Conservation (phyloP, 2,888 invertebrate species). For the Dryobotodes eremita region DNA sequence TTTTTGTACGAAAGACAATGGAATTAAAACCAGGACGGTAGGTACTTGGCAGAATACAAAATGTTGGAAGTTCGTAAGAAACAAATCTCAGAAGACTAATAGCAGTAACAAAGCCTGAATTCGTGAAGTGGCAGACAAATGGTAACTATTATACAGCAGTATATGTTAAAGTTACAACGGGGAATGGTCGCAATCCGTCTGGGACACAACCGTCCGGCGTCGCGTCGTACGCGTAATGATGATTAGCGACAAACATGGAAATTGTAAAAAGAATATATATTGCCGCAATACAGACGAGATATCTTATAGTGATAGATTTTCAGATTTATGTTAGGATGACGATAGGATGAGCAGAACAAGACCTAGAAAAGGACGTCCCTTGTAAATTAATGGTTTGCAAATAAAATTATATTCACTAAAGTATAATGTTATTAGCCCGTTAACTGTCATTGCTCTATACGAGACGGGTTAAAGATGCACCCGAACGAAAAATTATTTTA, state of each 20-base stretch:
- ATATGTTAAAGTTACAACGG: slow-evolving; percentile 42
- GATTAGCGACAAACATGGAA: slow-evolving; percentile 6
- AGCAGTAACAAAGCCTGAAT: slow-evolving; percentile 32
- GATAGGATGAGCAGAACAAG: background rate
- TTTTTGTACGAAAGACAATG: background rate
- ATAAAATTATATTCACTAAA: background rate
- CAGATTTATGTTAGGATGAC: background rate
- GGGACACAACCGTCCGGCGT: background rate
- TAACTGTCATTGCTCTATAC: background rate
- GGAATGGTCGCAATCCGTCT: slow-evolving; percentile 42
- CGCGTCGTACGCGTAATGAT: background rate
- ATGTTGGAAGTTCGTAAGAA: slow-evolving; percentile 24
- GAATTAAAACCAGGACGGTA: background rate
- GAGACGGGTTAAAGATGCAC: too few species aligned
- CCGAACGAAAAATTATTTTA: background rate
- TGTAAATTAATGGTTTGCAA: background rate
- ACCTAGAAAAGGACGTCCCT: background rate
- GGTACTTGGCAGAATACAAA: slow-evolving; percentile 1
- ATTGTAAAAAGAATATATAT: background rate
- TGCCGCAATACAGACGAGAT: background rate
- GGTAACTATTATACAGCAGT: slow-evolving; percentile 48
- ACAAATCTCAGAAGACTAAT: slow-evolving; percentile 29
- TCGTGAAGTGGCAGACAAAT: slow-evolving; percentile 45
- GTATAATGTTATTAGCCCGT: background rate
- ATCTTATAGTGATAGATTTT: background rate